A percentile compares a stretch with the other conserved stretches of the same genome.
These are phyloP conservation scores for Charina bottae DNA, from an alignment of 2,113 vertebrate genomes.

Conservation along the genomic window DNA sequence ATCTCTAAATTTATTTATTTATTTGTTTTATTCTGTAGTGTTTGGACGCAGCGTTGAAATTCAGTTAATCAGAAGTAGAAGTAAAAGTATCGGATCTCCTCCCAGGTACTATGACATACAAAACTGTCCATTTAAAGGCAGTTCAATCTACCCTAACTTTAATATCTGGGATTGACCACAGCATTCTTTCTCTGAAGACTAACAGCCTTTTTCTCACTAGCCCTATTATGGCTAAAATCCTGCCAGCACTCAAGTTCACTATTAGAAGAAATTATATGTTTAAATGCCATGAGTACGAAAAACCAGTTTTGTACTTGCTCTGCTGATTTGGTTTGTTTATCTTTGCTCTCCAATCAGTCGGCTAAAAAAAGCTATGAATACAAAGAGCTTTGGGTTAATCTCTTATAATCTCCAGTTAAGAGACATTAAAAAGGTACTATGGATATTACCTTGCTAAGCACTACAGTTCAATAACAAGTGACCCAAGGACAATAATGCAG, in stretches of 20 bases:
- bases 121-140: slow-evolving; percentile 12
- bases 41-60: background rate
- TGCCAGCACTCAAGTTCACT: background rate
- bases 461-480: background rate
- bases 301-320: background rate
- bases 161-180: background rate
- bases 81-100: background rate
- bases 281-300: background rate
- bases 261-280: background rate
- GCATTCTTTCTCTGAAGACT: background rate
- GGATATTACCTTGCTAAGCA: background rate
- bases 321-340: too few relatives aligned
- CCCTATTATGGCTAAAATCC: background rate
- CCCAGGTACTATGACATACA: background rate
- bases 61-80: background rate
- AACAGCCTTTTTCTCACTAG: background rate
- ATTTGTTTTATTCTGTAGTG: background rate
- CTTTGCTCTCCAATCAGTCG: background rate
- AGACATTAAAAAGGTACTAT: background rate
- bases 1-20: background rate
- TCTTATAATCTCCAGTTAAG: background rate
- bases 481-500: background rate
- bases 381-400: background rate
- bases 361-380: background rate
- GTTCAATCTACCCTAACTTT: background rate